Percentiles rank a stretch among this genome's conserved stretches.
Evolutionary conservation across 1,140 invertebrate genomes (phyloP).

Genomic region (Lepidurus apus): DNA sequence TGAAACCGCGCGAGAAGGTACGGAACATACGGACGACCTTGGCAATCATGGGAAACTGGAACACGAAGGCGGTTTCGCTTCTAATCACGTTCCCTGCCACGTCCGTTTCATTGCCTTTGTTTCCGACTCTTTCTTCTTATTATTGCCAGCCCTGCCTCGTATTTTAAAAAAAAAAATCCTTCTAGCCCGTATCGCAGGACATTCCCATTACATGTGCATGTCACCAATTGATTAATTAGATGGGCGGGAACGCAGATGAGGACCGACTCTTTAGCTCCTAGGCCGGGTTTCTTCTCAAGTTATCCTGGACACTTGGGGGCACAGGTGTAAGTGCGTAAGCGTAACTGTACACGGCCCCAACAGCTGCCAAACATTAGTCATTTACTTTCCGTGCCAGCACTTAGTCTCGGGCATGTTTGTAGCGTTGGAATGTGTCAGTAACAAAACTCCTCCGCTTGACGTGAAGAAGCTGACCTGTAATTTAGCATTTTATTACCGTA

Average conservation of each 20-base stretch:
- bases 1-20: not conserved
- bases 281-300: too few species aligned
- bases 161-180: too few species aligned
- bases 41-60: conserved; percentile 10
- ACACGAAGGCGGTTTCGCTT: not conserved
- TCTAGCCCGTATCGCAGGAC: too few species aligned
- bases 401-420: not conserved
- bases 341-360: not conserved
- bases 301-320: not conserved
- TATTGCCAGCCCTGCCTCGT: not conserved
- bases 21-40: not conserved
- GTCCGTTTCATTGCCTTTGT: conserved; percentile 3
- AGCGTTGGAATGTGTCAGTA: not conserved
- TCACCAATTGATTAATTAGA: too few species aligned
- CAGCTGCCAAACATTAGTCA: not conserved
- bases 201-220: too few species aligned
- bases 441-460: not conserved
- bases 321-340: not conserved
- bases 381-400: not conserved
- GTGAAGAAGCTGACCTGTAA: too few species aligned
- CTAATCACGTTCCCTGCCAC: not conserved
- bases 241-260: too few species aligned
- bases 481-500: too few species aligned
- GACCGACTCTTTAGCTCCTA: too few species aligned
- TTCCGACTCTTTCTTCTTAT: not conserved